Evolutionary conservation across 2,888 invertebrate genomes (phyloP).

Genomic region (Julus scandinavius): DNA sequence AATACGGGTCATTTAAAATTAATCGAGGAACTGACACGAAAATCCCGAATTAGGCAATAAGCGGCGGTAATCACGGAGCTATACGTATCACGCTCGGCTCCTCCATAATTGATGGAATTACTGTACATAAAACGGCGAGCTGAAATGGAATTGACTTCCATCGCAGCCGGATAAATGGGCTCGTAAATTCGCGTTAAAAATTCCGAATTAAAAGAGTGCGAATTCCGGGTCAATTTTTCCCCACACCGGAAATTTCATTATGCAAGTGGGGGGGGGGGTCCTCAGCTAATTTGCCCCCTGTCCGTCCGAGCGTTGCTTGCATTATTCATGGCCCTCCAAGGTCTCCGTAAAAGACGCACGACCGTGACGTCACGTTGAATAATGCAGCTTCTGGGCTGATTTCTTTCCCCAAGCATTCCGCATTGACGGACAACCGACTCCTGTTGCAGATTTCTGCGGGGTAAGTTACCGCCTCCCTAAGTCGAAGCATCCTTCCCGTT

Average conservation of each 20-base stretch:
- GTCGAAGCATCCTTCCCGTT: not conserved
- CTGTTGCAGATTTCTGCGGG: not conserved
- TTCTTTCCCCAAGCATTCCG: not conserved
- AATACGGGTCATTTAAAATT: constrained; percentile 23
- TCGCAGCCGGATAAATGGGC: not conserved
- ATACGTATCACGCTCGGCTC: not conserved
- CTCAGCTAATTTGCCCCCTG: too few species aligned
- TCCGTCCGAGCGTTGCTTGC: not conserved
- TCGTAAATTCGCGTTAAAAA: not conserved
- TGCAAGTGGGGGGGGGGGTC: too few species aligned
- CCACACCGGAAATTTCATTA: not conserved
- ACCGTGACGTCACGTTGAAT: too few species aligned
- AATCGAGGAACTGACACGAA: not conserved
- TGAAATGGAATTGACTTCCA: constrained; percentile 28
- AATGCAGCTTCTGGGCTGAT: not conserved
- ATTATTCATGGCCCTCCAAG: not conserved
- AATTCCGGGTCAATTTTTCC: not conserved
- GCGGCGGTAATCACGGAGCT: too few species aligned
- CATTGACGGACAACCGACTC: too few species aligned
- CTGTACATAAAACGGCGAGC: not conserved
- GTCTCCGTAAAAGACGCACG: not conserved
- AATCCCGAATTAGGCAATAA: too few species aligned
- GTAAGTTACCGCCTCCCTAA: not conserved
- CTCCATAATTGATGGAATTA: not conserved
- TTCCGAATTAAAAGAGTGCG: not conserved